Percentiles rank a stretch among this genome's conserved stretches.
phyloP scores from a whole-genome alignment of 2,113 vertebrate species.

The Alectura lathami region DNA sequence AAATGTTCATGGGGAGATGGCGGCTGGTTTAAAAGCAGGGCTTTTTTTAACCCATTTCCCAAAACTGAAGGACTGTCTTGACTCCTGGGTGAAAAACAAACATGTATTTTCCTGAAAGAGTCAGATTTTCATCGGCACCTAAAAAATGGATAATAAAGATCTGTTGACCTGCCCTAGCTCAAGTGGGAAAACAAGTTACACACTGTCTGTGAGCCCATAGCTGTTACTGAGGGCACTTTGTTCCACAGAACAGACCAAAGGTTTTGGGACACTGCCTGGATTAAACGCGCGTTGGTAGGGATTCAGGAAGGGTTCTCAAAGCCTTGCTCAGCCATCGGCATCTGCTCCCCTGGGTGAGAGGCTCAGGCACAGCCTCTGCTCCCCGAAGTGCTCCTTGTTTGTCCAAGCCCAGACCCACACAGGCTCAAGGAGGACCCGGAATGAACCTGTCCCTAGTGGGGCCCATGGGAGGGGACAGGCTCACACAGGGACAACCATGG shows the following conservation, averaged over 20 bases:
- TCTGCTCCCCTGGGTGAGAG: background rate
- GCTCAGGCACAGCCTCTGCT: background rate
- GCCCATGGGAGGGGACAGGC: background rate
- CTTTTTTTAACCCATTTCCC: rapidly evolving
- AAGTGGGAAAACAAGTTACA: background rate
- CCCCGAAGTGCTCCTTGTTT: background rate
- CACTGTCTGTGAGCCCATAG: background rate
- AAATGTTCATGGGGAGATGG: background rate
- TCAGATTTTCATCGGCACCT: background rate
- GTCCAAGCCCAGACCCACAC: background rate
- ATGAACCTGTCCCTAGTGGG: background rate
- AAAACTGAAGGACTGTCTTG: background rate
- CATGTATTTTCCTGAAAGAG: background rate
- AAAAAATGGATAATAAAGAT: background rate
- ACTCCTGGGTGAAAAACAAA: background rate
- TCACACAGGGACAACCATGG: background rate
- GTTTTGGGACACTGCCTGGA: background rate
- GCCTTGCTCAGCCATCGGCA: background rate
- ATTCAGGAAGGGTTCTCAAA: background rate
- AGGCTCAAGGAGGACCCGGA: background rate
- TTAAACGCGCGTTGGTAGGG: background rate
- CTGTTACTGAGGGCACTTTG: background rate
- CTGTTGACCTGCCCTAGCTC: background rate
- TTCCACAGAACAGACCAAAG: background rate
- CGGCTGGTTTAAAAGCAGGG: background rate